Conservation (phyloP, 2,797 vertebrate genomes). For the Myripristis murdjan region DNA sequence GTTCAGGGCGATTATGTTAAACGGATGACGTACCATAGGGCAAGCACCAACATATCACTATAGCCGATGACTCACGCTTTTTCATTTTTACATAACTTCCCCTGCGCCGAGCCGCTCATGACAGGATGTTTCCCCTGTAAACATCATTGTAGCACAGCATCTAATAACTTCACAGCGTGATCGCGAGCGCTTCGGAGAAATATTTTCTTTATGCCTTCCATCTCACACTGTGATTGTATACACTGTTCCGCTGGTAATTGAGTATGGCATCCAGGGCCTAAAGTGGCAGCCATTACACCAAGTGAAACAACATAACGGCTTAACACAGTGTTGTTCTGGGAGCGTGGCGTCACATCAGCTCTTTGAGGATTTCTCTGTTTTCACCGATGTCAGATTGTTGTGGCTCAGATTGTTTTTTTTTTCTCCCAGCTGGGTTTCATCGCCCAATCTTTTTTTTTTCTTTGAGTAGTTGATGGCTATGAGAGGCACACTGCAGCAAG, state of each 20-base stretch:
- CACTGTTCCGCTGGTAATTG: background rate
- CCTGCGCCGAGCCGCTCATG: too few relatives aligned
- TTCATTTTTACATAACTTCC: constrained; percentile 18
- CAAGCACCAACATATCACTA: constrained; percentile 25
- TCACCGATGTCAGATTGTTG: too few relatives aligned
- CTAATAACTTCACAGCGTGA: too few relatives aligned
- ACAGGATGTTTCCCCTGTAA: too few relatives aligned
- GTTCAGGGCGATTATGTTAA: constrained; percentile 36
- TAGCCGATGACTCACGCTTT: constrained; percentile 34
- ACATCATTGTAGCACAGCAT: too few relatives aligned
- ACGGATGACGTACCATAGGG: constrained; percentile 6
- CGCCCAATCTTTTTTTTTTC: constrained; percentile 6
- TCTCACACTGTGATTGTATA: background rate
- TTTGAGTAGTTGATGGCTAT: background rate
- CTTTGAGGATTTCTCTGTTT: constrained; percentile 33
- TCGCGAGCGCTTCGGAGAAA: too few relatives aligned
- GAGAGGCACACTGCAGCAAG: constrained; percentile 34
- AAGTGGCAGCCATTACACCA: constrained; percentile 16
- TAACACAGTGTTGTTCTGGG: constrained; percentile 24
- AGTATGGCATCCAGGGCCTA: background rate
- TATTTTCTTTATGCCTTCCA: constrained; percentile 1
- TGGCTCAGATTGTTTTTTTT: too few relatives aligned
- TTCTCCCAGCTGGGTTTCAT: constrained; percentile 23
- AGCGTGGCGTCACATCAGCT: constrained; percentile 14
- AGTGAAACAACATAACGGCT: background rate